Conservation (phyloP, 1,140 invertebrate species). For the Littorina saxatilis region DNA sequence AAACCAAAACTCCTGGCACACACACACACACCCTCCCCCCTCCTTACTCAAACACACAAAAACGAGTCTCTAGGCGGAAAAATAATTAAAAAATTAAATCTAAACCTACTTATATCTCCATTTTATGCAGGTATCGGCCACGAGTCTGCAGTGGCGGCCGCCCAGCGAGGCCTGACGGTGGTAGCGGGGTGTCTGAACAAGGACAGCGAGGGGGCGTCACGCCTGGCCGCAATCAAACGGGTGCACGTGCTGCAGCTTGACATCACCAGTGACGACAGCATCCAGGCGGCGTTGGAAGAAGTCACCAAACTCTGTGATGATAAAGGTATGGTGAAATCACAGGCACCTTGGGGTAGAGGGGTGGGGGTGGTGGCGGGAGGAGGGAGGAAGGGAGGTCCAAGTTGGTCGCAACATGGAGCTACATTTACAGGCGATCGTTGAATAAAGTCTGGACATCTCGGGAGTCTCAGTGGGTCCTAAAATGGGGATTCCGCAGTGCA, state of each 20-base stretch:
- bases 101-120: neutral
- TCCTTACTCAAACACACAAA: neutral
- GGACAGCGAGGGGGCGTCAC: conserved; percentile 30
- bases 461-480: no score
- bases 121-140: conserved; percentile 37
- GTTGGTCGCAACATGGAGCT: no score
- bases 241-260: conserved; percentile 45
- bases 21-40: no score
- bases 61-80: no score
- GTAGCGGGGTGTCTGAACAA: conserved; percentile 36
- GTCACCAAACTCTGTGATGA: conserved; percentile 16
- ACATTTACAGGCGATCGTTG: no score
- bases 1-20: no score
- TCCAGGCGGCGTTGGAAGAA: neutral
- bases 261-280: conserved; percentile 35
- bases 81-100: neutral
- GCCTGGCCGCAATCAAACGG: neutral
- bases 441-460: no score
- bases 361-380: no score
- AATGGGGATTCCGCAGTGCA: no score
- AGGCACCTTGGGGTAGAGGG: no score
- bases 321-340: no score
- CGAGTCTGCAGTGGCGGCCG: conserved; percentile 1
- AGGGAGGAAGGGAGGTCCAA: no score
- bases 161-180: conserved; percentile 30